phyloP scores from a whole-genome alignment of 2,888 invertebrate genomes.

The Dryadula phaetusa region DNA sequence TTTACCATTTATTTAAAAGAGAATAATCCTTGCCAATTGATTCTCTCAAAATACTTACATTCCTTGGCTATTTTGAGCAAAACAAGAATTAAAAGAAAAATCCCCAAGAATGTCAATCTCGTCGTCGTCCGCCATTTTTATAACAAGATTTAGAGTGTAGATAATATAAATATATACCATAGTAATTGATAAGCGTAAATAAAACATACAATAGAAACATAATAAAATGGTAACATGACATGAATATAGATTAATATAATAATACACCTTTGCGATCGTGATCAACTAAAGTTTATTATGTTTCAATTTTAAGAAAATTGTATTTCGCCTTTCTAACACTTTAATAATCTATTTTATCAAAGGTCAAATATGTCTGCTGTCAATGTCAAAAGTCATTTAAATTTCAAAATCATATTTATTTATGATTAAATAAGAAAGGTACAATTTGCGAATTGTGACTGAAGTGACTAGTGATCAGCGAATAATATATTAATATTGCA shows the following conservation, averaged over 20 bases:
- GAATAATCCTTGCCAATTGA: background rate
- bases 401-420: background rate
- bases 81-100: conserved; percentile 87
- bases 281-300: too few species aligned
- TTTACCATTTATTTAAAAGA: too few species aligned
- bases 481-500: background rate
- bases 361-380: background rate
- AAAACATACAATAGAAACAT: too few species aligned
- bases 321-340: background rate
- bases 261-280: too few species aligned
- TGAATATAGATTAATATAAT: too few species aligned
- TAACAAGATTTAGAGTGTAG: background rate
- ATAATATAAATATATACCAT: background rate
- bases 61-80: conserved; percentile 84
- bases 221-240: too few species aligned
- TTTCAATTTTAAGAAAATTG: background rate
- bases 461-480: conserved; percentile 2
- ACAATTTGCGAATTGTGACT: background rate
- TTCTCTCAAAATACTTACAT: conserved; percentile 72
- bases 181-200: background rate
- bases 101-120: conserved; percentile 90
- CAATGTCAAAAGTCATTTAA: conserved; percentile 3
- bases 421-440: background rate
- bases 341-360: background rate
- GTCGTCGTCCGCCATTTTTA: conserved; percentile 87